Evolutionary conservation across 2,888 invertebrate genomes (phyloP).

Genomic region (Tetrapedia diversipes): DNA sequence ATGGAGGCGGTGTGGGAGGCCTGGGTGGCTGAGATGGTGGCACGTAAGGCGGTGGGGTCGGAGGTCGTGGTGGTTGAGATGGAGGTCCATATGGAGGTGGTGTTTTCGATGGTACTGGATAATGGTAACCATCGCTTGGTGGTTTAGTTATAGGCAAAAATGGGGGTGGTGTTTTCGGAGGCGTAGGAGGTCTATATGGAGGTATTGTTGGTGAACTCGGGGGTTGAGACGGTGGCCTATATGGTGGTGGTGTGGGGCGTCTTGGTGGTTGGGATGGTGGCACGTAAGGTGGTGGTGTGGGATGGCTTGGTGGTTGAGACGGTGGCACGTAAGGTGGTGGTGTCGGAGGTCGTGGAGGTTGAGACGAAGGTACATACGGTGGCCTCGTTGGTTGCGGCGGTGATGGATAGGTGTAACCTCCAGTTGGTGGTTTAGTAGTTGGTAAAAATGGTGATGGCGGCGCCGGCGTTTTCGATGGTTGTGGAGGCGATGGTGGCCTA

Average conservation of each 20-base stretch:
- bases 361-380: constrained; percentile 58
- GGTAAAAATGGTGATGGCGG: no score
- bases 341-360: constrained; percentile 75
- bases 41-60: constrained; percentile 44
- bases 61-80: constrained; percentile 79
- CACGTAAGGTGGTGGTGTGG: constrained; percentile 61
- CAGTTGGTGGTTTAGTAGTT: no score
- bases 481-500: constrained; percentile 24
- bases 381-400: constrained; percentile 65
- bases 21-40: constrained; percentile 23
- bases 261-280: constrained; percentile 68
- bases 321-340: constrained; percentile 61
- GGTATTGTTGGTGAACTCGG: constrained; percentile 76
- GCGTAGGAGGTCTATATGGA: constrained; percentile 69
- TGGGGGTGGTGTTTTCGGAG: constrained; percentile 56
- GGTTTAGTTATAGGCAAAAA: constrained; percentile 78
- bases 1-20: constrained; percentile 53
- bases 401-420: no score
- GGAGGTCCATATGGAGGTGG: constrained; percentile 68
- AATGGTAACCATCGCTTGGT: constrained; percentile 70
- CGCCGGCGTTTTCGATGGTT: constrained; percentile 56
- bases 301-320: constrained; percentile 75
- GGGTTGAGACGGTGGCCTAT: constrained; percentile 78
- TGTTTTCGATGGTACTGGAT: no score
- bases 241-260: constrained; percentile 66